A percentile compares a stretch with the other conserved stretches of the same genome.
phyloP scores from a whole-genome alignment of 2,113 vertebrate species.

The Chlamydotis undulata region DNA sequence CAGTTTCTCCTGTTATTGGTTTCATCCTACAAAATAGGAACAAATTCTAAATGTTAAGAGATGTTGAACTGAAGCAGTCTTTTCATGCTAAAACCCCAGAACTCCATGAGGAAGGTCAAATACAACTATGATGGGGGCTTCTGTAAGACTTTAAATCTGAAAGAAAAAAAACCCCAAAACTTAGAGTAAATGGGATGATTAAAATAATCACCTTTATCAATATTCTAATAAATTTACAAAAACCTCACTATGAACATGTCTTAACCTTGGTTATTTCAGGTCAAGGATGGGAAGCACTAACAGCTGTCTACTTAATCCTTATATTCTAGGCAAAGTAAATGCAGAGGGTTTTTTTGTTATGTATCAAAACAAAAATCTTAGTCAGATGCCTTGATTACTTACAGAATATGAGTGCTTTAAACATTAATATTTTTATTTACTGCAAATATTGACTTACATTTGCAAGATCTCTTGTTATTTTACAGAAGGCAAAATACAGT shows the following conservation, averaged over 20 bases:
- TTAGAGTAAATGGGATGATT: not conserved
- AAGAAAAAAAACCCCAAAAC: not conserved
- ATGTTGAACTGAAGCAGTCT: not conserved
- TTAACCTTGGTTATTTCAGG: not conserved
- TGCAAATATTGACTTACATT: not conserved
- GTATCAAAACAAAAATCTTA: not conserved
- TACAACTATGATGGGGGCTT: rapidly evolving
- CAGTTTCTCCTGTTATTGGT: not conserved
- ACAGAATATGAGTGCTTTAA: not conserved
- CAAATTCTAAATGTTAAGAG: not conserved
- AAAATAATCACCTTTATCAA: not conserved
- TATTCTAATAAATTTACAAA: not conserved
- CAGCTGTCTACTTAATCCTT: not conserved
- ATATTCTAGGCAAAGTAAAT: not conserved
- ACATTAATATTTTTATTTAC: not conserved
- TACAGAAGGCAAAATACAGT: not conserved
- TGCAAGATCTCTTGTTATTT: not conserved
- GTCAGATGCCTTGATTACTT: not conserved
- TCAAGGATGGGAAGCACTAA: not conserved
- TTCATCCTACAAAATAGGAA: not conserved
- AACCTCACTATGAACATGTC: not conserved
- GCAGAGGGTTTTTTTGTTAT: not conserved
- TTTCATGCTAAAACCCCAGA: not conserved
- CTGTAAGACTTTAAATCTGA: not conserved
- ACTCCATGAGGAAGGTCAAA: not conserved